Percentiles rank a stretch among this genome's conserved stretches.
Conservation (phyloP, 2,888 invertebrate species). For the Lycocerus yunnanus region DNA sequence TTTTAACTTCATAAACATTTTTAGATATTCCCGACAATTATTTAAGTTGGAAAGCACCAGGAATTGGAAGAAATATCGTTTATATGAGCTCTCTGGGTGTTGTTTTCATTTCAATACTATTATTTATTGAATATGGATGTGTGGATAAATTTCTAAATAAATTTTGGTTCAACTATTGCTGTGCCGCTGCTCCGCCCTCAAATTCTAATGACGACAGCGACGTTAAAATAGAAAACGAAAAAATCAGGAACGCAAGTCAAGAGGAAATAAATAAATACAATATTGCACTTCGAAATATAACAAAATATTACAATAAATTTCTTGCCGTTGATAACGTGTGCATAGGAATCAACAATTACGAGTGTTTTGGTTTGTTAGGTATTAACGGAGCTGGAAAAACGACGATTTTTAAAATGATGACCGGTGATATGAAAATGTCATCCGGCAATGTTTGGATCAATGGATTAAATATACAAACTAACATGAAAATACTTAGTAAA, state of each 20-base stretch:
- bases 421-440: constrained; percentile 73
- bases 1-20: constrained; percentile 13
- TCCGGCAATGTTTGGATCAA: constrained; percentile 67
- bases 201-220: constrained; percentile 55
- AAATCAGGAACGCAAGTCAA: constrained; percentile 54
- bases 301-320: constrained; percentile 72
- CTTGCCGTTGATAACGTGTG: constrained; percentile 71
- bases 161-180: constrained; percentile 29
- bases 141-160: constrained; percentile 56
- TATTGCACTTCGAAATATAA: constrained; percentile 65
- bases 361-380: constrained; percentile 80
- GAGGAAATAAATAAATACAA: constrained; percentile 54
- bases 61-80: constrained; percentile 69
- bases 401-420: constrained; percentile 83
- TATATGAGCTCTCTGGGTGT: constrained; percentile 63
- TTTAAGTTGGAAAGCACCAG: constrained; percentile 70
- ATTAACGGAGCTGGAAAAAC: constrained; percentile 85
- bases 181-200: constrained; percentile 40
- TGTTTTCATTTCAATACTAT: constrained; percentile 64
- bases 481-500: constrained; percentile 61
- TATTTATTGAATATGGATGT: constrained; percentile 66
- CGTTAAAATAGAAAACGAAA: constrained; percentile 60
- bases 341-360: constrained; percentile 67
- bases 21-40: constrained; percentile 49
- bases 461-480: constrained; percentile 41